Evolutionary conservation across 2,113 vertebrate genomes (phyloP), one percentile per base, ranked within the genome.

Genomic region (Pygoscelis adeliae): DNA sequence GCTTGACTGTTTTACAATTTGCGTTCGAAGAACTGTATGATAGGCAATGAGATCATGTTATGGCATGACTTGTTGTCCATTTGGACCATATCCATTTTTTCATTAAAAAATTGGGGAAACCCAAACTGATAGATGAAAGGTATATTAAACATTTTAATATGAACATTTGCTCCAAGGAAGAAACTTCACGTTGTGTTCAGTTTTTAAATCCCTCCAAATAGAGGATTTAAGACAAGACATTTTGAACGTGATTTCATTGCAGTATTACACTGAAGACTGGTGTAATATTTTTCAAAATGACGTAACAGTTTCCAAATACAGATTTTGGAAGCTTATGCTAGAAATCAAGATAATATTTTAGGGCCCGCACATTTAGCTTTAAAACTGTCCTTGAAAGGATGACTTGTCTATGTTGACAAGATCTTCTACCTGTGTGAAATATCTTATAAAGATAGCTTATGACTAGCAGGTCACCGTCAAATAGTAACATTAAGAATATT

Each of bases 371-470:
- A 66, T 96, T 97, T 96, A 95, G 81, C 90, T 98, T 98, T 97
- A 98, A 97, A 90, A 91, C 77, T 95, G 90, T 90, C 93, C 49
- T 95, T 63, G 74, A 83, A 97, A 97, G 94, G 63, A 70, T 96
- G 95, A 96, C 70, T 91, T 97, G 97, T 98, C 98, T 95, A 36
- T 94, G 91, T 96, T 86, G 94, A 95, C 94, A 98, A 98, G 97
- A 98, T 94, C 82, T 94, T 95, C 91, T 93, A 93, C 86, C 96
- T 97, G 86, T 96, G 91, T 96, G 96, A 97, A 97, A 95, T 98
- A 98, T 98, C 98, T 98, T 98, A 98, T 98, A 98, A 98, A 98
- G 98, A 98, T 98, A 97, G 96, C 95, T 97, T 97, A 93, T 30
- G 81, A 97, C 89, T 98, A 97, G 95, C 95, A 98, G 96, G 97